Conservation (phyloP, 2,888 invertebrate genomes). For the Nineta flava region DNA sequence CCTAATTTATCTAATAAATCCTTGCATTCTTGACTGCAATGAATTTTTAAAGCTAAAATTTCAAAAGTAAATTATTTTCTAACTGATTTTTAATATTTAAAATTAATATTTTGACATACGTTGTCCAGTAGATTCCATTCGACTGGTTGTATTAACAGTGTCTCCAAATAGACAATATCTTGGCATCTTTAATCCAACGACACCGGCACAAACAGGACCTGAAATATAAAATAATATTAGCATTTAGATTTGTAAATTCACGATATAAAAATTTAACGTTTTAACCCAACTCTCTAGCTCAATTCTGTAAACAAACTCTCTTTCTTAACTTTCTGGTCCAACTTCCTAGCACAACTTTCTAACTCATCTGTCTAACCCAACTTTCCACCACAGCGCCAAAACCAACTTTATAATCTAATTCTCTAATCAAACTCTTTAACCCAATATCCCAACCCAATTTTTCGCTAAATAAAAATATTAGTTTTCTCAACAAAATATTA, state of each 20-base stretch:
- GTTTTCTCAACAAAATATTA: too few relatives aligned
- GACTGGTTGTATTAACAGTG: constrained; percentile 79
- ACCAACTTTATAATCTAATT: too few relatives aligned
- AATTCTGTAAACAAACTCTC: too few relatives aligned
- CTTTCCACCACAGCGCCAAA: too few relatives aligned
- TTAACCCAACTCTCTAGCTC: too few relatives aligned
- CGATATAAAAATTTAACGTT: too few relatives aligned
- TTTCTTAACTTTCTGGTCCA: too few relatives aligned
- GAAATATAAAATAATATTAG: constrained; percentile 12
- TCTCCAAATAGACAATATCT: constrained; percentile 86
- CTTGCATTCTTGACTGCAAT: constrained; percentile 63
- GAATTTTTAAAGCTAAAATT: constrained; percentile 56
- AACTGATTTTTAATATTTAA: not conserved
- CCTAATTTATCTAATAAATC: constrained; percentile 50
- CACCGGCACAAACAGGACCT: constrained; percentile 86
- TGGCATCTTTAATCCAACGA: constrained; percentile 87
- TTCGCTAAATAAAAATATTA: too few relatives aligned
- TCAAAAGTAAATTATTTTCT: not conserved
- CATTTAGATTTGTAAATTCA: not conserved
- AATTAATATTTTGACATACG: constrained; percentile 34
- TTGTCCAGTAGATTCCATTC: constrained; percentile 73
- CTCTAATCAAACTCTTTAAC: too few relatives aligned
- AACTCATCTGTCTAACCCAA: too few relatives aligned
- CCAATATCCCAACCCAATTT: too few relatives aligned
- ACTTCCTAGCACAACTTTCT: too few relatives aligned